Evolutionary conservation across 2,797 vertebrate species (phyloP), one percentile per base, ranked within the genome.

Genomic region (Spheniscus humboldti): DNA sequence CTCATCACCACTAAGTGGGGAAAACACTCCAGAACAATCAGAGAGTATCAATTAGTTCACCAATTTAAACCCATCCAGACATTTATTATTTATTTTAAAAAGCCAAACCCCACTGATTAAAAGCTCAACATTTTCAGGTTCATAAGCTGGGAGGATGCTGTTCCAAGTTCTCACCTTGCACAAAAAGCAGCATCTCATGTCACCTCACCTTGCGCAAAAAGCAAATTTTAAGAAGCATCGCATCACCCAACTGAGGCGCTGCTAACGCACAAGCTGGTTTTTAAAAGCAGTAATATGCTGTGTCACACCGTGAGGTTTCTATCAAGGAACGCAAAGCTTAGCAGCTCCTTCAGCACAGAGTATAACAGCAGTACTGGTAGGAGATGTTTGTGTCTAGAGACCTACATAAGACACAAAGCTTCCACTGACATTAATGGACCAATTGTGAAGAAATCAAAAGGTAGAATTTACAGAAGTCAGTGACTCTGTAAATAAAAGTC

Each of bases 21-120:
- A 67, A 72, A 96, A 96, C 24, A 71, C n/a, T 79, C 88, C 62
- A 57, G 45, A 86, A 94, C 50, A 88, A 84, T 78, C 94, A 87
- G 0, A 90, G 22, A 86, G 18, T 59, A 94, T 64, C 56, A 76
- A 93, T 94, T 48, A 71, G 20, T 52, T 88, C 64, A 87, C 79
- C 4, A 5, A 96, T 84, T 95, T 37, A 85, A 95, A 80, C 59
- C 39, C 57, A 81, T 28, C 11, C 10, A 60, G 23, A 28, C 7
- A 18, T 48, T 31, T 10, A 35, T 52, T 64, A 18, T 56, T 80
- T 39, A 18, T 60, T 76, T 83, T 57, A 41, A 30, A 59, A 71
- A 67, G 56, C 13, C 72, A 96, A 81, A 81, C 22, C 27, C 20
- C 45, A 69, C 69, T 37, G 18, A 18, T 63, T 27, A 59, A 80